phyloP scores from a whole-genome alignment of 2,888 invertebrate genomes.

The Drosophila robusta region DNA sequence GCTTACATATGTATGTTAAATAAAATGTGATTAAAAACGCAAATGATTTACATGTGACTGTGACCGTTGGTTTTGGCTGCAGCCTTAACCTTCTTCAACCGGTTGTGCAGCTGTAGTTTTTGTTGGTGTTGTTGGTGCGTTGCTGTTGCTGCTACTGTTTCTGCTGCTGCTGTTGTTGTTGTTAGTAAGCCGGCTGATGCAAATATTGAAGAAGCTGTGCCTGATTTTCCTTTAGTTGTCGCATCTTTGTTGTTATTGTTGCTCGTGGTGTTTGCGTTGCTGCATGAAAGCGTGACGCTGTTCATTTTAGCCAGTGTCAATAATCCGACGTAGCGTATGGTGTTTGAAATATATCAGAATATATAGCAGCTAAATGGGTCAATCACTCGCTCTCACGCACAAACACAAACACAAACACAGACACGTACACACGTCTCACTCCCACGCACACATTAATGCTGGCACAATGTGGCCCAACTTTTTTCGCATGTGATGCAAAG shows the following conservation, averaged over 20 bases:
- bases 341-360: conserved; percentile 27
- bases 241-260: conserved; percentile 47
- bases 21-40: conserved; percentile 57
- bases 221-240: conserved; percentile 34
- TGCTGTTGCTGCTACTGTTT: conserved; percentile 18
- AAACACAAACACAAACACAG: conserved; percentile 24
- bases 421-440: conserved; percentile 23
- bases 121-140: conserved; percentile 26
- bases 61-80: conserved; percentile 64
- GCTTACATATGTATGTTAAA: conserved; percentile 25
- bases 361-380: conserved; percentile 64
- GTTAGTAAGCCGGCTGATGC: conserved; percentile 47
- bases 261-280: conserved; percentile 51
- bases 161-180: conserved; percentile 41
- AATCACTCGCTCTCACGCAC: conserved; percentile 55
- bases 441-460: conserved; percentile 26
- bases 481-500: conserved; percentile 56
- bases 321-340: conserved; percentile 28
- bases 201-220: conserved; percentile 31
- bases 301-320: conserved; percentile 60
- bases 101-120: conserved; percentile 41
- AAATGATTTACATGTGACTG: conserved; percentile 74
- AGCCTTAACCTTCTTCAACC: conserved; percentile 69
- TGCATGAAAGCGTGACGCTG: conserved; percentile 80
- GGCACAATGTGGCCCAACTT: conserved; percentile 10